A percentile compares a stretch with the other conserved stretches of the same genome.
These are phyloP conservation scores for Nemapogon koenigi DNA, from an alignment of 2,888 invertebrate species.

Conservation along the genomic window DNA sequence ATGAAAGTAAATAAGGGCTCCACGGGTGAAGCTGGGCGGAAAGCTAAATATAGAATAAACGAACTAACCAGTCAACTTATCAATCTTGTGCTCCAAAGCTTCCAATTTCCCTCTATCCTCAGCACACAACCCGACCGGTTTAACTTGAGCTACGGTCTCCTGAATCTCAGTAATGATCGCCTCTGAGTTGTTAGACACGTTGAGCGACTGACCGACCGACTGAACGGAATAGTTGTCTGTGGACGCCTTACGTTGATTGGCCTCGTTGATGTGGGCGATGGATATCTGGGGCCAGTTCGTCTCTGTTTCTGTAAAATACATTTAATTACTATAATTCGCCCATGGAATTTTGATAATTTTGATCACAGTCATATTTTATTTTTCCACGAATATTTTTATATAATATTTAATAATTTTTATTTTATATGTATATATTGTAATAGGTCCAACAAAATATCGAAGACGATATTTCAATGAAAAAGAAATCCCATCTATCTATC, in stretches of 20 bases:
- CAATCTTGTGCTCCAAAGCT: constrained; percentile 37
- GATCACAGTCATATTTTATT: neutral
- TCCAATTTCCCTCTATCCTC: constrained; percentile 25
- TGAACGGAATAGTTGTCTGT: constrained; percentile 40
- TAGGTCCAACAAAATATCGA: too few species aligned
- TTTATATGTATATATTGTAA: too few species aligned
- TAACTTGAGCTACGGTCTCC: constrained; percentile 17
- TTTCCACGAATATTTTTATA: neutral
- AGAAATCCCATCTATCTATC: too few species aligned
- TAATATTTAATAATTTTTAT: neutral
- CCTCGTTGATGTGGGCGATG: constrained; percentile 47
- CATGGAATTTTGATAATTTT: neutral
- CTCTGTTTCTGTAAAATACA: constrained; percentile 31
- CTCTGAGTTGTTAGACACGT: constrained; percentile 19
- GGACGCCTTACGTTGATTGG: constrained; percentile 46
- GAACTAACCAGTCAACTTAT: constrained; percentile 38
- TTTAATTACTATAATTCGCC: too few species aligned
- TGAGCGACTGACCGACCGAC: constrained; percentile 33
- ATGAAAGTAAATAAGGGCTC: too few species aligned
- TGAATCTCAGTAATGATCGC: constrained; percentile 8
- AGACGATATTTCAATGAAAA: too few species aligned
- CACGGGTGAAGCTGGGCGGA: too few species aligned
- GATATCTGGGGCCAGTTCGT: constrained; percentile 54
- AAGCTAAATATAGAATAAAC: too few species aligned
- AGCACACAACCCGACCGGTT: constrained; percentile 3